Base-by-base conservation (phyloP, 2,888 invertebrate species). In the Rutpela maculata region DNA sequence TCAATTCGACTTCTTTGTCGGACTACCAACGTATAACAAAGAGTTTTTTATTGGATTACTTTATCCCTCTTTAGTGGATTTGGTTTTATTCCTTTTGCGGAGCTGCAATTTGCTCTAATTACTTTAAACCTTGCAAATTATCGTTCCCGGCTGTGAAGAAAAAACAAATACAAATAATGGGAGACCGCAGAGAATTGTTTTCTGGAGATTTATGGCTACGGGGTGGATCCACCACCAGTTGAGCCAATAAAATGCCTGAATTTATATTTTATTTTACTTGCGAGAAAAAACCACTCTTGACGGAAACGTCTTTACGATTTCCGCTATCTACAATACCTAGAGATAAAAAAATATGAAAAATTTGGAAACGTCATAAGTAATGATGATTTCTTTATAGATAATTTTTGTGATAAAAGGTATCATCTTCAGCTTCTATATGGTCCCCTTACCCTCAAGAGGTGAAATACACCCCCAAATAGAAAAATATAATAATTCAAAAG, bases 31-130 rank as follows among this genome's bases (percentile, higher is more conserved):
- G 56, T 56, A 56, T 26, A 56, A 56, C 68, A 68, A 31, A 68
- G 56, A n/a, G 12, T 68, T 56, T 43, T 67, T 67, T 67, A 67
- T 67, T 67, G 50, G 55, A 67, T 67, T 67, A 67, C 66, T 22
- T 43, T 18, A 43, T 67, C 43, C 43, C 66, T 50, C 50, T 50
- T 67, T 19, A 67, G 19, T 17, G 50, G 66, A 50, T 50, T 67
- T 67, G 19, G 9, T 67, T 67, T 10, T 38, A 19, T 67, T 43
- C 50, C 50, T 67, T 50, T 22, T 38, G 22, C 55, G 43, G 15
- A 50, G 43, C 50, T 50, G 67, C 50, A 68, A 68, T 68, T 68
- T 55, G 22, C 56, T 56, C 26, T 68, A 68, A 68, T 68, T 68
- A 68, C 26, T 68, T 56, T 56, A 68, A 68, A 68, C 67, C 67